Conservation (phyloP, 2,113 vertebrate species). For the Thermophis baileyi region DNA sequence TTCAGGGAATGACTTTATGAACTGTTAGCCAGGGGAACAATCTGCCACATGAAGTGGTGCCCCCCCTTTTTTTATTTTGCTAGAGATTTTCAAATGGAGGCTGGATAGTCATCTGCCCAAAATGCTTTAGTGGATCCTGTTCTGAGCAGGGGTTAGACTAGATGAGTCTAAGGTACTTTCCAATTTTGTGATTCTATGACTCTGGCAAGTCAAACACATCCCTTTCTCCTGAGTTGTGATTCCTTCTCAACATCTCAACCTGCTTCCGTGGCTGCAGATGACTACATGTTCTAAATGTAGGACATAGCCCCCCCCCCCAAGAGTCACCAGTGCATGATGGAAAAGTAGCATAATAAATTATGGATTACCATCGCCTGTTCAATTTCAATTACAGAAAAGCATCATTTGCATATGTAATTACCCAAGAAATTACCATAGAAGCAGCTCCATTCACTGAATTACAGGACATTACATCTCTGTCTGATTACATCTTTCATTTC, state of each 20-base stretch:
- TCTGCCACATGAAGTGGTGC: not conserved
- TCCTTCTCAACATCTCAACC: not conserved
- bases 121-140: not conserved
- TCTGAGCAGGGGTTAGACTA: not conserved
- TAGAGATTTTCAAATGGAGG: not conserved
- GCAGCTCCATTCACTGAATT: slow-evolving; percentile 62
- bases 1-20: not conserved
- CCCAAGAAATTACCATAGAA: slow-evolving; percentile 54
- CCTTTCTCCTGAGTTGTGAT: not conserved
- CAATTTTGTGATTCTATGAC: not conserved
- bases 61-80: not conserved
- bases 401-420: slow-evolving; percentile 64
- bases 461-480: slow-evolving; percentile 55
- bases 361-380: slow-evolving; percentile 40
- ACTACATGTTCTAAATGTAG: slow-evolving; percentile 14
- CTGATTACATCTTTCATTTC: slow-evolving; percentile 62
- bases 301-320: slow-evolving; percentile 27
- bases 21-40: not conserved
- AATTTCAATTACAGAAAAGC: slow-evolving; percentile 67
- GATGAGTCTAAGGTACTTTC: not conserved
- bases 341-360: slow-evolving; percentile 56
- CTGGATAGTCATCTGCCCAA: not conserved
- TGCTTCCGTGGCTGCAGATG: not conserved
- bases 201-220: not conserved
- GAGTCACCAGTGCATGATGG: slow-evolving; percentile 35